Evolutionary conservation across 2,113 vertebrate genomes (phyloP), one percentile per base, ranked within the genome.

Genomic region (Megaceryle maxima): DNA sequence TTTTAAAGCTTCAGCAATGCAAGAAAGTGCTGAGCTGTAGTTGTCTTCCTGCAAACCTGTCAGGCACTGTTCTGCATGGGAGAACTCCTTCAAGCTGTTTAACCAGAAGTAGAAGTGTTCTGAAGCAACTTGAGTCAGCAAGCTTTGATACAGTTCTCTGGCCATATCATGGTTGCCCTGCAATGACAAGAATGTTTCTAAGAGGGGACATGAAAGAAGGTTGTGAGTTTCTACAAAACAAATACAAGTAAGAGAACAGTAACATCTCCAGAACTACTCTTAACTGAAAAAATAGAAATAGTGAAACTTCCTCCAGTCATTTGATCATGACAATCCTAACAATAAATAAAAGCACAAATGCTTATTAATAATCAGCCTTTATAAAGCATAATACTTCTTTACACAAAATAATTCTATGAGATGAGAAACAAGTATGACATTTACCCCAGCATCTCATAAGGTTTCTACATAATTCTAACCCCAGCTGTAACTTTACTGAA

Each of bases 101-200:
- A 99, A 98, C 99, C 99, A 99, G 97, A 99, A 99, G 98, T 99
- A 99, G 96, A 99, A 99, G 96, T 99, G 99, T 73, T 99, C 99
- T 0, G 99, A 99, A 13, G 99, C 99, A 75, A 99, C 99, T 2
- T 99, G 98, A 37, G 99, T 99, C 92, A 99, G 98, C 96, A 99
- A 97, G 93, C 99, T 99, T 97, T 99, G 99, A 96, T 99, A 99
- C 44, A 99, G 98, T 74, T 99, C 99, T 60, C 98, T 98, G 94
- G 99, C 99, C 98, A 99, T 99, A 95, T 99, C 98, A 17, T 99
- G 99, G 92, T 99, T 99, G 70, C 99, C 99, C 99, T 99, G 66
- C 67, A 89, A 96, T 2, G 64, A 63, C 62, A 87, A 88, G 55
- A 79, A 53, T 1, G 11, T 53, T 92, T 94, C 3, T 35, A 59